These are phyloP conservation scores for Drosophila pectinifera DNA, from an alignment of 1,140 invertebrate genomes.

Conservation along the genomic window DNA sequence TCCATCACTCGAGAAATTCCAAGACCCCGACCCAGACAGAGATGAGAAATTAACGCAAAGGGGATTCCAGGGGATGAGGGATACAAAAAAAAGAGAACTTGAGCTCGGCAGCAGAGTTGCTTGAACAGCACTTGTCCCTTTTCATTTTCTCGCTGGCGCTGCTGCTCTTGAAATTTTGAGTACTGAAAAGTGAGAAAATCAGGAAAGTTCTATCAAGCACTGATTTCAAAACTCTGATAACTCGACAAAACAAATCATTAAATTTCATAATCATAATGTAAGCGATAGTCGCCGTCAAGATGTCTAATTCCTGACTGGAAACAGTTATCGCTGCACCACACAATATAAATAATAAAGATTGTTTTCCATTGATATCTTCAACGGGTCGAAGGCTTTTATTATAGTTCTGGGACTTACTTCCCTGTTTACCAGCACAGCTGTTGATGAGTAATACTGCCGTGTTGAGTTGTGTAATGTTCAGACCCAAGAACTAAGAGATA, in stretches of 20 bases:
- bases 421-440: conserved; percentile 6
- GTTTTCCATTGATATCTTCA: conserved; percentile 1
- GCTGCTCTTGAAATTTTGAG: conserved; percentile 38
- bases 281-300: not conserved
- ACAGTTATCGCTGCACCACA: not conserved
- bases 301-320: not conserved
- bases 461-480: not conserved
- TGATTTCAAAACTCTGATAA: conserved; percentile 8
- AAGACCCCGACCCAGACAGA: conserved; percentile 27
- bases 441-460: not conserved
- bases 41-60: conserved; percentile 50
- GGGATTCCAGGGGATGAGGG: not conserved
- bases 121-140: conserved; percentile 43
- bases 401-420: not conserved
- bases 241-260: conserved; percentile 10
- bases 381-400: not conserved
- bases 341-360: conserved; percentile 17
- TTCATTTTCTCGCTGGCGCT: conserved; percentile 28
- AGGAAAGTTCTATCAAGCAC: conserved; percentile 17
- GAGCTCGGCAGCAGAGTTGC: conserved; percentile 26
- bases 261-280: conserved; percentile 18
- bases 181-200: conserved; percentile 29
- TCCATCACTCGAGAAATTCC: conserved; percentile 36
- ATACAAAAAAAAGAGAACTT: conserved; percentile 19
- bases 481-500: not conserved